Evolutionary conservation across 2,113 vertebrate genomes (phyloP).

Genomic region (Rhea pennata): DNA sequence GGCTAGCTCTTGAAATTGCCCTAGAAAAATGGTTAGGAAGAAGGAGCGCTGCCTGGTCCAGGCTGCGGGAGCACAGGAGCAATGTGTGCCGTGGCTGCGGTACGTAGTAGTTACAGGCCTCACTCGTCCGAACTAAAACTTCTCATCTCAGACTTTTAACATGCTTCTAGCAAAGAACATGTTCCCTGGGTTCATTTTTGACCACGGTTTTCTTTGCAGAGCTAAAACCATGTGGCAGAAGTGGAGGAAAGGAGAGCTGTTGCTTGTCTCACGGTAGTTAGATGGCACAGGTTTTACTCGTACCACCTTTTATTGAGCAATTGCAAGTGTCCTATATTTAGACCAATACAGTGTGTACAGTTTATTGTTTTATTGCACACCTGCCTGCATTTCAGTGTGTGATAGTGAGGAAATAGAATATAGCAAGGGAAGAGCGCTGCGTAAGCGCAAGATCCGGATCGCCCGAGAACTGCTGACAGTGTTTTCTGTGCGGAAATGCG

Average conservation of each 20-base stretch:
- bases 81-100: neutral
- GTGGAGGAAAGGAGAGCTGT: neutral
- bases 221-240: neutral
- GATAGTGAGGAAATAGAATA: fast-evolving
- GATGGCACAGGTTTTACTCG: neutral
- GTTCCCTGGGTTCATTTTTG: fast-evolving
- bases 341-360: neutral
- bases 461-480: fast-evolving
- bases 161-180: too few species aligned
- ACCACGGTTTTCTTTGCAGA: neutral
- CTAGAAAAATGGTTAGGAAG: too few species aligned
- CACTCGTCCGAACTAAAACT: neutral
- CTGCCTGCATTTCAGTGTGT: fast-evolving
- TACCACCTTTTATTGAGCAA: neutral
- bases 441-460: fast-evolving
- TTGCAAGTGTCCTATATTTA: too few species aligned
- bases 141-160: neutral
- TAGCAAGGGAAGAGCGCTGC: fast-evolving
- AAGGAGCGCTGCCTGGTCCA: too few species aligned
- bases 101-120: neutral
- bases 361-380: fast-evolving
- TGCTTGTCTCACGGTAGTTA: fast-evolving
- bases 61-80: too few species aligned
- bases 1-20: too few species aligned
- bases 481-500: neutral